These are phyloP conservation scores for Spondyliosoma cantharus DNA, from an alignment of 2,797 vertebrate species.

Conservation along the genomic window DNA sequence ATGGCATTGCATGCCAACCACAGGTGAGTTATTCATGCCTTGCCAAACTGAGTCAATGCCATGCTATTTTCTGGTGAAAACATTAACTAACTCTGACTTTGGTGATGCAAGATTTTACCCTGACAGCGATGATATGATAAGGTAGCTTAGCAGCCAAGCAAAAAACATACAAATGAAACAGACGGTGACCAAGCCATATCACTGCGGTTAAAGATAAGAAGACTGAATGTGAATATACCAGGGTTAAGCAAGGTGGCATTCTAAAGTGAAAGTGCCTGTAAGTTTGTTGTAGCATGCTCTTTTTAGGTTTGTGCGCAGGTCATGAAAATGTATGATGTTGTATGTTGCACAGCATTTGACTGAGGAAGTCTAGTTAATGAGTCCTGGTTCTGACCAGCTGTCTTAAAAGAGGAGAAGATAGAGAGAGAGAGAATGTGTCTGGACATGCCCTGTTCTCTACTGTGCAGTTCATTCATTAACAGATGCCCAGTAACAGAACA, in stretches of 20 bases:
- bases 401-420: slow-evolving; percentile 19
- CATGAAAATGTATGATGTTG: slow-evolving; percentile 1
- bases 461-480: slow-evolving; percentile 72
- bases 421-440: slow-evolving; percentile 51
- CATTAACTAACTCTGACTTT: slow-evolving; percentile 40
- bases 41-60: neutral
- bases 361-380: slow-evolving; percentile 43
- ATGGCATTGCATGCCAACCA: slow-evolving; percentile 84
- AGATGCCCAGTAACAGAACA: slow-evolving; percentile 45
- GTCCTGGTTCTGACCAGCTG: slow-evolving; percentile 45
- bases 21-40: slow-evolving; percentile 84
- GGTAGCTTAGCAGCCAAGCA: slow-evolving; percentile 36
- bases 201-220: slow-evolving; percentile 38
- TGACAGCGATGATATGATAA: slow-evolving; percentile 31
- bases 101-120: slow-evolving; percentile 42
- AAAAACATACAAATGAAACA: slow-evolving; percentile 29
- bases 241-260: neutral
- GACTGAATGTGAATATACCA: neutral
- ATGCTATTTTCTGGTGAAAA: slow-evolving; percentile 36
- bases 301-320: neutral
- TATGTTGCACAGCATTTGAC: slow-evolving; percentile 9
- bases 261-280: neutral
- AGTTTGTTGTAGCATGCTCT: neutral
- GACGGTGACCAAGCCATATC: slow-evolving; percentile 30
- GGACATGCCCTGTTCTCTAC: slow-evolving; percentile 57